Base-by-base conservation (phyloP, 2,797 vertebrate species). In the Melanotaenia trifasciata region DNA sequence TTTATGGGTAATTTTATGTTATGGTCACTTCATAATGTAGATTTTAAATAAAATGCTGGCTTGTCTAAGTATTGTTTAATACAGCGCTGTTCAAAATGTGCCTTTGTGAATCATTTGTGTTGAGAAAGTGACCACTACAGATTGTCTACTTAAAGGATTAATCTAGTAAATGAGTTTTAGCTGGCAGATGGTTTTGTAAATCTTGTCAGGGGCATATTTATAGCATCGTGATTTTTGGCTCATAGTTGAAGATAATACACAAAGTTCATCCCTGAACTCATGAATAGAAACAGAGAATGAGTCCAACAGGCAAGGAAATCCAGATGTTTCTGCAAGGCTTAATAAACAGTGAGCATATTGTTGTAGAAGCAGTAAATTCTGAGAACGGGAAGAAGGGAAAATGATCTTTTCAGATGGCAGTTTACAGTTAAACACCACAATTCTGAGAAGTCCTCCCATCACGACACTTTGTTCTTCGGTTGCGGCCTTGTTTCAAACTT, bases 361-460 rank as follows among this genome's bases (percentile, higher is more conserved):
- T 90, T 76, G 67, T 79, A 72, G 77, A 87, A 77, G 63, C 83
- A 70, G 64, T 89, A 78, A 87, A 86, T 93, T 81, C 72, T 78
- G 60, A 72, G 47, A 77, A 75, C 14, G 45, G 65, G 58, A 74
- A 80, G 53, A 76, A 67, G 64, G 22, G n/a, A 59, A 75, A 86
- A 84, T 77, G 10, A 73, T 86, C 79, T 90, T 90, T 91, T 91
- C 87, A 92, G 89, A 92, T 90, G 88, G 60, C 58, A 40, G 58
- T 84, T 89, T 87, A 83, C 63, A 59, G 67, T 88, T 88, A 75
- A 66, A 87, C 72, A 78, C 79, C 65, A 69, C 67, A 72, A 45
- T 77, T 74, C 81, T 83, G 73, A 93, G 84, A 80, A 68, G 35
- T 64, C 32, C 61, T 79, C 72, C 26, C 65, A 72, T 76, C 69